Evolutionary conservation across 2,888 invertebrate species (phyloP), one percentile per base, ranked within the genome.

Genomic region (Incurvaria masculella): DNA sequence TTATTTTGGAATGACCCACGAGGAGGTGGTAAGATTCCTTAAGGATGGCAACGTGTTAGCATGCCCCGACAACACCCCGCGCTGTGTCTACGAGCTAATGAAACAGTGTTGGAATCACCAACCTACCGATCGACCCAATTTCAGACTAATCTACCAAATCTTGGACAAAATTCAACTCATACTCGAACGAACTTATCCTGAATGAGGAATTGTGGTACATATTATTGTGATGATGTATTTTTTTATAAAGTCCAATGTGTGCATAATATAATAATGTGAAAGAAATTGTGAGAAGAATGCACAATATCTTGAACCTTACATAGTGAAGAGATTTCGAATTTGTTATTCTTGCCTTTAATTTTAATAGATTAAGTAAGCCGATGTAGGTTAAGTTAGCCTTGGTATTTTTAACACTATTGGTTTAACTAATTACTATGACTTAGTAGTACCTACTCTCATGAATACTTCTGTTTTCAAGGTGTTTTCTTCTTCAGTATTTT

Each of bases 1-100:
- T 8, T 97, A 97, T 65, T 96, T 94, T 68, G 97, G 96, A 4
- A 91, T 96, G 89, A 95, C 95, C 11, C 97, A 97, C 64, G 96
- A 96, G 68, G 96, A 97, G 78, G 97, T 97, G 26, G 93, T 96
- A 14, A 90, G 91, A 63, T 96, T 90, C 73, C 85, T 97, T 48
- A 95, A 96, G 69, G 95, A 94, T 57, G 96, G 96, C 11, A 91
- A 94, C 68, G 88, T 94, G 42, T 83, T 97, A 45, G 86, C 87
- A 44, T 90, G 91, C 63, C 97, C 97, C 1, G 96, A 96, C 55
- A 91, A 92, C 63, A 94, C 94, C 41, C 94, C 94, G 0, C 75
- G 87, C 23, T 84, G 88, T 54, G 84, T 94, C 26, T 97, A 96
- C 70, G 91, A 94, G 52, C 74, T 97, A 42, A 97, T 97, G 96